phyloP scores from a whole-genome alignment of 2,797 vertebrate species.

The Sebastes diaconus region DNA sequence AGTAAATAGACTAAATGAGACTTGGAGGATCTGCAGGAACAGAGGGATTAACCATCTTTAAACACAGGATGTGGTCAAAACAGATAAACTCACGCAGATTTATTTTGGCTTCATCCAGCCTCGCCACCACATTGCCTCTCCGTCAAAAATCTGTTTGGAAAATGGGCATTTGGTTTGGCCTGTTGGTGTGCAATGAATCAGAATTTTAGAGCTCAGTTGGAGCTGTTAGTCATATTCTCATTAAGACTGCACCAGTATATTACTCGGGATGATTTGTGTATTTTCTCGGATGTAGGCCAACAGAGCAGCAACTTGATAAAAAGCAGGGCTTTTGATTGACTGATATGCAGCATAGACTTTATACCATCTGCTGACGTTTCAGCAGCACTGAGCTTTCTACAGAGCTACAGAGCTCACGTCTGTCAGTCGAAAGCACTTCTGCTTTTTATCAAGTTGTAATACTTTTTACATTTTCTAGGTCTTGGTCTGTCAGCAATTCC shows the following conservation, averaged over 20 bases:
- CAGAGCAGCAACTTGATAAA: not conserved
- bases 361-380: not conserved
- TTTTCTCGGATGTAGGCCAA: not conserved
- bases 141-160: constrained; percentile 28
- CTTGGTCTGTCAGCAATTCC: too few relatives aligned
- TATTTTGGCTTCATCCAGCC: constrained; percentile 20
- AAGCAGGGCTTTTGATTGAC: constrained; percentile 1
- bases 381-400: not conserved
- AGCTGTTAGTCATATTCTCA: not conserved
- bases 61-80: constrained; percentile 32
- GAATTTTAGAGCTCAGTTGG: not conserved
- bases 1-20: not conserved
- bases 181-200: constrained; percentile 5
- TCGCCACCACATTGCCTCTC: constrained; percentile 12
- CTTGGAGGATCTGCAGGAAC: constrained; percentile 25
- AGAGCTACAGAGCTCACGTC: not conserved
- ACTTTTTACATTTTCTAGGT: not conserved
- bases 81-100: constrained; percentile 28
- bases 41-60: constrained; percentile 22
- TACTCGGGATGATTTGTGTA: not conserved
- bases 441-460: not conserved
- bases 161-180: not conserved
- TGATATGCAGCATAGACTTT: constrained; percentile 19
- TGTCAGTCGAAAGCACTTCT: not conserved
- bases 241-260: not conserved